Base-by-base conservation (phyloP, 2,113 vertebrate species). In the Gadus chalcogrammus region DNA sequence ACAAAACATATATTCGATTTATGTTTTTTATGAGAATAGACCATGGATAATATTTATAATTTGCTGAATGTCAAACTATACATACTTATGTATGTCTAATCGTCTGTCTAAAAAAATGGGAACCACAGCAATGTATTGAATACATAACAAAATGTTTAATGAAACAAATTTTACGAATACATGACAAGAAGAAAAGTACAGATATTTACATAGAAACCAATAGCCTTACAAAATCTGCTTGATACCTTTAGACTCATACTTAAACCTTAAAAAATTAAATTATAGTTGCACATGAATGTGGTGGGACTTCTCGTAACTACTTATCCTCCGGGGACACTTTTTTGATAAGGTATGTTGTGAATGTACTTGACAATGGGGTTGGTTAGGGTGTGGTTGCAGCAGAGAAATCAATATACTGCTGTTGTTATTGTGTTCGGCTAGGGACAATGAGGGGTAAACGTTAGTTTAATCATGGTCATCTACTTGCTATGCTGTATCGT, bases 101-200 rank as follows among this genome's bases (percentile, higher is more conserved):
- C 31, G 55, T 5, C n/a, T n/a, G n/a, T n/a, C 13, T 7, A 16
- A 58, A 58, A 17, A 58, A 17, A 58, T 17, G 12, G 42, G 12
- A 9, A 48, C 42, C 42, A 58, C 55, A 58, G 3, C 53, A 55
- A 55, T 13, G 12, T 15, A 65, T 0, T 63, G 1, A 67, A 28
- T 59, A 71, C 35, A 48, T 84, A 78, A 69, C 74, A 82, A 81
- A 48, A 48, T 48, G 6, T 88, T 90, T 85, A 84, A 78, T 90
- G 65, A 80, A 61, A 18, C 83, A 82, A 67, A 80, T 70, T 70
- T 12, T 53, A 70, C 16, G 18, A 72, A 13, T 11, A 75, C 63
- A 76, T 76, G 4, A 5, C 72, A 16, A 63, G 42, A 58, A 85
- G 38, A 78, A 74, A 13, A 84, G 75, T 81, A 79, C 63, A 79